Conservation (phyloP, 92 coral and sea anemone species). For the Phenganax subtilis region DNA sequence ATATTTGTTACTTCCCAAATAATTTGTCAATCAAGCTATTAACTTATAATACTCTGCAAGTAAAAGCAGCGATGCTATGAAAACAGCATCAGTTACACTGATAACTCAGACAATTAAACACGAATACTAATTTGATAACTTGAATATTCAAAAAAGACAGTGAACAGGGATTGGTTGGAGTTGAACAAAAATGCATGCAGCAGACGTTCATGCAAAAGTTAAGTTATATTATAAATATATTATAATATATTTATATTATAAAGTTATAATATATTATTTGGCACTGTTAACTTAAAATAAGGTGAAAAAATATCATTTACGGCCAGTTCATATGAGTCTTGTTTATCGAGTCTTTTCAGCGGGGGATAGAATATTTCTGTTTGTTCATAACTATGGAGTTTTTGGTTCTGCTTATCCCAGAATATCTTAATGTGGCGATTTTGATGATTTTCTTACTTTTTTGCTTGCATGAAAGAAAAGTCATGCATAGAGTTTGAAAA, state of each 20-base stretch:
- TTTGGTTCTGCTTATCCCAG: neutral
- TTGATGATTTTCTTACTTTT: no score
- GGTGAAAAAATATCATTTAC: neutral
- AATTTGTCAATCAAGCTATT: no score
- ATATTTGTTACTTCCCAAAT: no score
- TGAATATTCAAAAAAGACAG: neutral
- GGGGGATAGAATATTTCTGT: conserved; percentile 1
- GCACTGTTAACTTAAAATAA: conserved; percentile 1
- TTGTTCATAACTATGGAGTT: neutral
- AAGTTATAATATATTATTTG: conserved; percentile 4
- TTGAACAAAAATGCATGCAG: neutral
- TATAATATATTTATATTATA: neutral
- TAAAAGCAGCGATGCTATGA: no score
- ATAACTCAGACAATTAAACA: no score
- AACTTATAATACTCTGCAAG: no score
- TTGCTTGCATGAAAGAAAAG: no score
- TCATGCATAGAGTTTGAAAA: no score
- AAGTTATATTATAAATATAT: neutral
- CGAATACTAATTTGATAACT: neutral
- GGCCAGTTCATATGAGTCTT: neutral
- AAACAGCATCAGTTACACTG: no score
- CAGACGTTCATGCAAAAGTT: neutral
- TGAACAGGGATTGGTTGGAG: conserved; percentile 11
- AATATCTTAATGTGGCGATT: conserved; percentile 34
- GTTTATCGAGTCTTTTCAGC: neutral